These are phyloP conservation scores for Protobothrops flavoviridis DNA, from an alignment of 2,113 vertebrate species.

Conservation along the genomic window DNA sequence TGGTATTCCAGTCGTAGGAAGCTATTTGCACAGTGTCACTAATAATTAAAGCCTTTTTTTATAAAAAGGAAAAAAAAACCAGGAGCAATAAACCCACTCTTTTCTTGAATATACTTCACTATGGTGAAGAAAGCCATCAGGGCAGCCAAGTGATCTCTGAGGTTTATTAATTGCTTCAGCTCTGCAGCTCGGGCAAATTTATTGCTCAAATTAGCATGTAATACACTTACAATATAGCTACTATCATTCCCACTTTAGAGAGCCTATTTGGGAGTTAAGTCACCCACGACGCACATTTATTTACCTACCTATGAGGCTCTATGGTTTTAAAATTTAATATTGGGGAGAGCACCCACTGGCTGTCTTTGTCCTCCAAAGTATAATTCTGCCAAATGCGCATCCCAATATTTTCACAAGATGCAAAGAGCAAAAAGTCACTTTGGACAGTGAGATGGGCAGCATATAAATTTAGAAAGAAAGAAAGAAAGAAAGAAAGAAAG, in stretches of 20 bases:
- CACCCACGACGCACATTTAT: conserved; percentile 37
- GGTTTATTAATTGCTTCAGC: conserved; percentile 85
- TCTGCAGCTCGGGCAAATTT: conserved; percentile 81
- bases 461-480: not conserved
- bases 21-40: conserved; percentile 84
- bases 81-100: conserved; percentile 59
- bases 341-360: not conserved
- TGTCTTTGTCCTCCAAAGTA: not conserved
- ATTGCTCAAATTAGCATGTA: conserved; percentile 85
- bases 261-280: conserved; percentile 61
- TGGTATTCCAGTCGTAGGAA: conserved; percentile 78
- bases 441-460: not conserved
- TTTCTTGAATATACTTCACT: conserved; percentile 80
- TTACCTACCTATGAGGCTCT: not conserved
- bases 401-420: not conserved
- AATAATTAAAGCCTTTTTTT: conserved; percentile 80
- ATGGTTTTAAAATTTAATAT: not conserved
- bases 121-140: conserved; percentile 82
- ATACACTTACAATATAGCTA: conserved; percentile 80
- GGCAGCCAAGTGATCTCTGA: conserved; percentile 75
- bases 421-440: not conserved
- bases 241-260: conserved; percentile 62
- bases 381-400: not conserved
- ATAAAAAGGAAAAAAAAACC: not conserved
- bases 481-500: not conserved